Evolutionary conservation across 2,888 invertebrate species (phyloP), one percentile per base, ranked within the genome.

Genomic region (Cyrtodaria siliqua): DNA sequence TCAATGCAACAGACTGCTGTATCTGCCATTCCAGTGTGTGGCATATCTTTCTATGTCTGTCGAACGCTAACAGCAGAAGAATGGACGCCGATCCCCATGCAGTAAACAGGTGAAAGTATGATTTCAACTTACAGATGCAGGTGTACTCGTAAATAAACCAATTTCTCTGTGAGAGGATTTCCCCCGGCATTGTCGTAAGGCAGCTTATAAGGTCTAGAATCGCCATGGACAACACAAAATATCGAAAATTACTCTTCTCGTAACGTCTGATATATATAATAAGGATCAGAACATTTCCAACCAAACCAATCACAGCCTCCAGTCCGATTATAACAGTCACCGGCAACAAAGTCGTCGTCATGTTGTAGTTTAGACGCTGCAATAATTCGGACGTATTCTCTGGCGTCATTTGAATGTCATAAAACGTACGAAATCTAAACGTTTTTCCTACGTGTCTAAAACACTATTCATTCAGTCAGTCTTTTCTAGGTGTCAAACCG

Each of bases 71-170:
- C 0, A 73, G 4, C 3, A 78, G 33, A 4, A 80, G 59, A 14
- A 71, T 73, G 4, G 40, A 63, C 0, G 72, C 80, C 3, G 72
- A 73, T 0, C 73, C 68, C 69, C 69, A 76, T 1, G 70, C 80
- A 1, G 75, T 75, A 4, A 73, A 53, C 4, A 80, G 70, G 44
- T 80, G 76, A 33, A 78, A 69, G 38, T 69, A 78, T 1, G 78
- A 76, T 27, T 80, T 80, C 1, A 73, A 20, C 42, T 69, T 80
- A 57, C 80, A 80, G n/a, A 76, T 55, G 73, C 72, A 76, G 3
- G 23, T 57, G 12, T 68, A 33, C 9, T 74, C 27, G 49, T 75
- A 67, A 4, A 47, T 52, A 47, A 76, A 80, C 80, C 80, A 80
- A 47, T 76, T 70, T 76, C 2, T 66, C n/a, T n/a, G n/a, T n/a